phyloP scores from a whole-genome alignment of 2,113 vertebrate species.

The Pelusios castaneus region DNA sequence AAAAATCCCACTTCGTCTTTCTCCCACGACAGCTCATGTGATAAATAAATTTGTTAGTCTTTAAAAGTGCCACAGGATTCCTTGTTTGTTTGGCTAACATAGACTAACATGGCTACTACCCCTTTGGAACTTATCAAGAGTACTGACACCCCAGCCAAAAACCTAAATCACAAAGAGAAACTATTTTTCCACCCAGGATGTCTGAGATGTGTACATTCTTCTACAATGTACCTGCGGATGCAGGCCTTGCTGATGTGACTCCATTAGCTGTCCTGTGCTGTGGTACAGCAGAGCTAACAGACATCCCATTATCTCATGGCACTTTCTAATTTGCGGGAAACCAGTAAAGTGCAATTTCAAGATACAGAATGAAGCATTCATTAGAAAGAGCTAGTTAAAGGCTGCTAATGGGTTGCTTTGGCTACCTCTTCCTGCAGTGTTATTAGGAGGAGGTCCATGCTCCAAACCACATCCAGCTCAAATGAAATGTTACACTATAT shows the following conservation, averaged over 20 bases:
- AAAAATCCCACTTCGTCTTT: no score
- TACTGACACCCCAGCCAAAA: not conserved
- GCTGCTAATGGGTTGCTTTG: slow-evolving; percentile 14
- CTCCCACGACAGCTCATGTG: no score
- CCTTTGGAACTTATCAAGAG: no score
- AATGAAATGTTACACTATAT: slow-evolving; percentile 26
- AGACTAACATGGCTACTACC: no score
- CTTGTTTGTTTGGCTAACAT: no score
- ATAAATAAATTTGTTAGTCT: no score
- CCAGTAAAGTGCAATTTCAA: not conserved
- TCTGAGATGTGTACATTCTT: not conserved
- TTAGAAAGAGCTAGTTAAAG: slow-evolving; percentile 41
- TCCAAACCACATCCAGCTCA: slow-evolving; percentile 20
- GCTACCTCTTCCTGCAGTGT: slow-evolving; percentile 10
- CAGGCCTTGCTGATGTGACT: not conserved
- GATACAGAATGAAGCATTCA: slow-evolving; percentile 12
- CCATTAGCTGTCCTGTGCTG: not conserved
- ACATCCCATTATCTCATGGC: slow-evolving; percentile 2
- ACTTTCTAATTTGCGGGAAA: slow-evolving; percentile 35
- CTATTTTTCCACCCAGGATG: not conserved
- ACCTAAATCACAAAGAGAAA: not conserved
- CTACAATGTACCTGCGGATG: slow-evolving; percentile 11
- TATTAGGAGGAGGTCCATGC: slow-evolving; percentile 31
- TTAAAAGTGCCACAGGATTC: no score
- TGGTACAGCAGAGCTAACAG: not conserved